Percentiles rank a stretch among this genome's conserved stretches.
Conservation (phyloP, 2,797 vertebrate genomes). For the Clarias pachynema region DNA sequence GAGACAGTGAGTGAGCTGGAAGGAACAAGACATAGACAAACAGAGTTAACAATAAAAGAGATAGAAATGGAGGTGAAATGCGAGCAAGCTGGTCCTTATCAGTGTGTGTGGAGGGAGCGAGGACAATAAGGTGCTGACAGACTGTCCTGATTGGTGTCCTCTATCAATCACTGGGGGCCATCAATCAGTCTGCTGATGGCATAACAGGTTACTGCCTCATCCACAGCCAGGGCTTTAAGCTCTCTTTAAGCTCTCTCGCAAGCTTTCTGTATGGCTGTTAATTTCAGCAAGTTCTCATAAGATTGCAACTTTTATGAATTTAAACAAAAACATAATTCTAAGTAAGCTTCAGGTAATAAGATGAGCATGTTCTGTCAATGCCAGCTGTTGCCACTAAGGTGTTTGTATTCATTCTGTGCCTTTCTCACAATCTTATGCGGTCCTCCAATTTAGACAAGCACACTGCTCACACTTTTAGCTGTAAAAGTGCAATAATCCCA, state of each 20-base stretch:
- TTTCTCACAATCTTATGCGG: neutral
- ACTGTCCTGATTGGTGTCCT: conserved; percentile 50
- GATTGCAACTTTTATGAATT: neutral
- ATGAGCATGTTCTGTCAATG: neutral
- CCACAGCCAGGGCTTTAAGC: conserved; percentile 28
- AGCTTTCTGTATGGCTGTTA: neutral
- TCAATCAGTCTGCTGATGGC: conserved; percentile 52
- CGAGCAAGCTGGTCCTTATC: conserved; percentile 23
- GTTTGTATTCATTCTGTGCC: neutral
- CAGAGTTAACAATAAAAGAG: conserved; percentile 25
- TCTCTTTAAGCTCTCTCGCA: neutral
- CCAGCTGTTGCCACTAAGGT: neutral
- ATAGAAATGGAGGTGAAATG: conserved; percentile 6
- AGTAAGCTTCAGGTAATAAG: neutral
- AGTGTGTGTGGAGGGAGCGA: conserved; percentile 25
- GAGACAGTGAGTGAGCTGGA: neutral
- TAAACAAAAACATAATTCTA: neutral
- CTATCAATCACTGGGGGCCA: conserved; percentile 52
- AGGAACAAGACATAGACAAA: conserved; percentile 24
- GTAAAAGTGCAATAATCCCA: neutral
- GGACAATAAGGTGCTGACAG: conserved; percentile 56
- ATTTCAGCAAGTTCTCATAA: neutral
- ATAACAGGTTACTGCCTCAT: conserved; percentile 23
- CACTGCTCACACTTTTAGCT: neutral
- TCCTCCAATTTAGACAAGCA: neutral